These are phyloP conservation scores for Pollenia angustigena DNA, from an alignment of 2,888 invertebrate species.

Conservation along the genomic window DNA sequence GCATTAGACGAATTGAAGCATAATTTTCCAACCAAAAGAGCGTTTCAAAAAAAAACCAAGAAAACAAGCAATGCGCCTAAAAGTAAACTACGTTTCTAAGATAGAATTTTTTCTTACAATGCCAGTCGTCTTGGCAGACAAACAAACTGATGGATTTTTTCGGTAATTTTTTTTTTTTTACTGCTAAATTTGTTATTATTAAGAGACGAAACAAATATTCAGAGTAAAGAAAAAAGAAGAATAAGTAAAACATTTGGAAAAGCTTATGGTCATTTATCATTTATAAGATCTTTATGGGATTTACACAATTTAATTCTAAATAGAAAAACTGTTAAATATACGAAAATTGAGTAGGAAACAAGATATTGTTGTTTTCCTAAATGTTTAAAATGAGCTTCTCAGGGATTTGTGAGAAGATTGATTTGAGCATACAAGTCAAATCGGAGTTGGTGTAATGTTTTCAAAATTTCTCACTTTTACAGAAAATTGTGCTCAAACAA, in stretches of 20 bases:
- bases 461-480: too few relatives aligned
- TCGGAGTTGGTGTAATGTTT: too few relatives aligned
- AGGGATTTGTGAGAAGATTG: too few relatives aligned
- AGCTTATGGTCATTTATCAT: constrained; percentile 74
- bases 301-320: constrained; percentile 65
- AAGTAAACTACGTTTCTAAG: constrained; percentile 34
- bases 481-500: too few relatives aligned
- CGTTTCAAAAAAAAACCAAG: background rate
- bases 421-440: too few relatives aligned
- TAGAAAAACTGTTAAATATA: constrained; percentile 38
- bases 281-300: constrained; percentile 73
- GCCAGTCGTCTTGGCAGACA: constrained; percentile 51
- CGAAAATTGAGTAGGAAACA: constrained; percentile 5
- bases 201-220: background rate
- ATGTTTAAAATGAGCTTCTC: too few relatives aligned
- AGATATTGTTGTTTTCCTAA: too few relatives aligned
- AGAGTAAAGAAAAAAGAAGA: constrained; percentile 15
- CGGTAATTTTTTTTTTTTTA: background rate
- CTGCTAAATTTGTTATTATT: background rate
- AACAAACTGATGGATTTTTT: background rate
- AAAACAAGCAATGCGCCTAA: constrained; percentile 34
- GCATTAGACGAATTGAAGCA: background rate
- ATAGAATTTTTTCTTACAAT: constrained; percentile 39
- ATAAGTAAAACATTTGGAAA: constrained; percentile 41
- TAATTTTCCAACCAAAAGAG: constrained; percentile 6